Evolutionary conservation across 2,797 vertebrate species (phyloP).

Genomic region (Lagodon rhomboides): DNA sequence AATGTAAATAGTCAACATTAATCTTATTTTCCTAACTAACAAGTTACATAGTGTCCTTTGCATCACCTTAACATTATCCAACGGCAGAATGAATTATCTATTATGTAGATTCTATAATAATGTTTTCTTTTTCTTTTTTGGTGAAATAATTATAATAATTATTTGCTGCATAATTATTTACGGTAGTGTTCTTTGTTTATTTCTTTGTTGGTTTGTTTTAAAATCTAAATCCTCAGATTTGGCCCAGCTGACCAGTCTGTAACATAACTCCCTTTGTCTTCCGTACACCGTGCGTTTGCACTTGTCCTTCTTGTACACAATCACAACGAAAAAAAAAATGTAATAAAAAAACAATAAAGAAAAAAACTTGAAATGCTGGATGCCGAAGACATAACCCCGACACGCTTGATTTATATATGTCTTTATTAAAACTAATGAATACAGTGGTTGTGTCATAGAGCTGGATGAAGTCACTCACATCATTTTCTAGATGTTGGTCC

Average conservation of each 20-base stretch:
- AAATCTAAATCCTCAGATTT: background rate
- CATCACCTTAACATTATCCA: too few relatives aligned
- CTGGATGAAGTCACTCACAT: slow-evolving; percentile 19
- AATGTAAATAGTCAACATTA: too few relatives aligned
- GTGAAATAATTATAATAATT: background rate
- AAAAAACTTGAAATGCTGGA: background rate
- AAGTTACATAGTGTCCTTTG: too few relatives aligned
- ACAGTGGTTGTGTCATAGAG: slow-evolving; percentile 16
- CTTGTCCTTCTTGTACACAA: too few relatives aligned
- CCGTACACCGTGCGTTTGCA: background rate
- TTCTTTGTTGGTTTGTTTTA: background rate
- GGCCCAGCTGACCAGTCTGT: background rate
- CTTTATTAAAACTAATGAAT: slow-evolving; percentile 16
- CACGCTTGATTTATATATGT: background rate
- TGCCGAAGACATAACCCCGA: background rate
- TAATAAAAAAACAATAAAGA: background rate
- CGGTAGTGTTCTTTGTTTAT: too few relatives aligned
- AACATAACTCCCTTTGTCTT: background rate
- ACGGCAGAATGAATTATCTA: too few relatives aligned
- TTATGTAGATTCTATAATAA: too few relatives aligned
- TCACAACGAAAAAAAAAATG: too few relatives aligned
- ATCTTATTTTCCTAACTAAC: too few relatives aligned
- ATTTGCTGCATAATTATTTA: too few relatives aligned
- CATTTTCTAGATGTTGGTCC: slow-evolving; percentile 3
- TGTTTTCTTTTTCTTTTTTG: background rate